A percentile compares a stretch with the other conserved stretches of the same genome.
phyloP scores from a whole-genome alignment of 2,797 vertebrate genomes.

The Scolopax bukidnonensis region DNA sequence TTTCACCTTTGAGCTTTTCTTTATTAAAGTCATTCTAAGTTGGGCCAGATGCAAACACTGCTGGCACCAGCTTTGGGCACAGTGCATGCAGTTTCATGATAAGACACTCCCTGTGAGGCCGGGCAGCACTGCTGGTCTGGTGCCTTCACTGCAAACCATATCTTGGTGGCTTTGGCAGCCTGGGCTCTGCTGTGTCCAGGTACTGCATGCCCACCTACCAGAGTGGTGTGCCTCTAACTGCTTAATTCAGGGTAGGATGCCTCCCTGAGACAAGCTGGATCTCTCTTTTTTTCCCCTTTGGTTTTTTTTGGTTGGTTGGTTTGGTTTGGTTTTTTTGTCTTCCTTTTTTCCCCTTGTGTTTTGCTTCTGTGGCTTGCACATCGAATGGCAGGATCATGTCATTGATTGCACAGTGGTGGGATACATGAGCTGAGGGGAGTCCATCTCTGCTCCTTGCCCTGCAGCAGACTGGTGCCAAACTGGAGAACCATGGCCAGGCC shows the following conservation, averaged over 20 bases:
- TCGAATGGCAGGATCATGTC: not conserved
- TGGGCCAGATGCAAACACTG: not conserved
- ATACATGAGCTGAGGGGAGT: accelerated
- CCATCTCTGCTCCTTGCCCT: not conserved
- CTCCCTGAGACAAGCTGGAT: not conserved
- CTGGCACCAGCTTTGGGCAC: not conserved
- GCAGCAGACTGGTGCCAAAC: not conserved
- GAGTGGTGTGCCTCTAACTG: accelerated
- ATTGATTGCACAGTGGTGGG: not conserved
- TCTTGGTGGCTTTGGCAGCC: not conserved
- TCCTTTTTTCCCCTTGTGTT: not conserved
- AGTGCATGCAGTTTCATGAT: accelerated
- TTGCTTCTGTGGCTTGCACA: not conserved
- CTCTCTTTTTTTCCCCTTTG: not conserved
- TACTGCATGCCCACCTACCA: not conserved
- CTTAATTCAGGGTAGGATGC: accelerated
- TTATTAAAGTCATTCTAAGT: not conserved
- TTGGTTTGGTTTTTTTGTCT: not conserved
- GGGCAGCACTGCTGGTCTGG: not conserved
- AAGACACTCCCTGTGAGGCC: not conserved
- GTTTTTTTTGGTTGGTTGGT: no score
- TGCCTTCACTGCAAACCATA: not conserved
- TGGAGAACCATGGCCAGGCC: not conserved
- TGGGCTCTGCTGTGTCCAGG: not conserved
- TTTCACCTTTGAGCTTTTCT: not conserved